Evolutionary conservation across 1,140 invertebrate species (phyloP), one percentile per base, ranked within the genome.

Genomic region (Drosophila nigrodunni): DNA sequence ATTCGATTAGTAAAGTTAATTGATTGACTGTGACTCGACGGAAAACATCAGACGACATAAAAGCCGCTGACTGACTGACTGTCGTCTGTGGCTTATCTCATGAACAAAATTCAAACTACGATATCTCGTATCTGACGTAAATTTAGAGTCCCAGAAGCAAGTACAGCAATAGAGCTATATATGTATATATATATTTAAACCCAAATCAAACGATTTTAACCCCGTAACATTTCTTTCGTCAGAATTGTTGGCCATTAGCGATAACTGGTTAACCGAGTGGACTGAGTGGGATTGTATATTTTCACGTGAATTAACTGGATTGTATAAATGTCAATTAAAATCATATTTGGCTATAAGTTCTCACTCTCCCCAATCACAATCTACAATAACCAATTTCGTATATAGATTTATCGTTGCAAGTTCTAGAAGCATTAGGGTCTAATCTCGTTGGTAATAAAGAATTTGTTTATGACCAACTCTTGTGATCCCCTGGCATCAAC

Each of bases 281-380:
- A 11, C 30, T 18, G 9, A 21, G 21, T 35, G 46, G 44, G 25
- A 49, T 47, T 49, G 44, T 44, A 49, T 25, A 49, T 25, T 44
- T 61, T 35, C 44, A 30, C 30, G 8, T 37, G 34, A 58, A 44
- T 67, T 54, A 41, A 25, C 37, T 35, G 59, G 72, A 71, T 80
- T 80, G 69, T 86, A 86, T 76, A 86, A 76, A 55, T 73, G 82
- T 60, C 82, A 86, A 86, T 87, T 87, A 86, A 86, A 86, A 87
- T 73, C 82, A 60, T 76, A 86, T 86, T 86, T 86, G 15, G 37
- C 11, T 66, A 66, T 61, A 82, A 82, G 54, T 21, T 30, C 15
- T 46, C 37, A 37, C 41, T 58, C 25, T 30, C 4, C 6, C 2
- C 25, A 30, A 30, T 30, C 25, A 30, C 25, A 30, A 30, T 30